Evolutionary conservation across 2,797 vertebrate species (phyloP), one percentile per base, ranked within the genome.

Genomic region (Margarornis squamiger): DNA sequence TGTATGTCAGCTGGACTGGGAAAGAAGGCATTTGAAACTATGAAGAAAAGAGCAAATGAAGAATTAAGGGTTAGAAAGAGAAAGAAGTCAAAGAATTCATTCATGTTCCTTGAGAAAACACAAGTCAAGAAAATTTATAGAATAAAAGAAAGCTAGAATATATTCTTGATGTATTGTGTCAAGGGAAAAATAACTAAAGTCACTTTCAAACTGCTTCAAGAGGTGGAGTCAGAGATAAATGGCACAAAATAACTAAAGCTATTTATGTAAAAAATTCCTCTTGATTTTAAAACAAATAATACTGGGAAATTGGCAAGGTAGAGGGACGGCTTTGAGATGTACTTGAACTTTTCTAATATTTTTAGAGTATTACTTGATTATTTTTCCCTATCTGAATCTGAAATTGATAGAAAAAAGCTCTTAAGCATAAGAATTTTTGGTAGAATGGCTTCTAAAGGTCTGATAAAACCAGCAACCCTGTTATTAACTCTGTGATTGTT

Each of bases 401-500:
- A 88, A 43, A 81, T 65, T 84, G 86, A 93, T 27, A 46, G 76
- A 74, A n/a, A 78, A 63, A 90, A 90, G 10, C 36, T 94, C 27
- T 77, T 36, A 77, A 77, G 34, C 34, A 18, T 73, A 30, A 75
- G 62, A 86, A 92, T 83, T 92, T 65, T 77, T 88, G 48, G 46
- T 86, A 43, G 78, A 91, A 84, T 36, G 30, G 15, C 46, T 94
- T 92, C 75, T 83, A 74, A 88, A 88, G 68, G 61, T 92, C 75
- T 95, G 75, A 80, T 45, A 80, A 85, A 92, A 93, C 11, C 52
- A 85, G 36, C 34, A 92, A 4, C 10, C 27, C n/a, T 93, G 51
- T 76, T 85, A 57, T 62, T 88, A 78, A 66, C 39, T 84, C 46
- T 85, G 1, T 32, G 45, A 54, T 82, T 82, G 18, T 63, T 95